Base-by-base conservation (phyloP, 2,888 invertebrate species). In the Nephrocerus scutellatus region DNA sequence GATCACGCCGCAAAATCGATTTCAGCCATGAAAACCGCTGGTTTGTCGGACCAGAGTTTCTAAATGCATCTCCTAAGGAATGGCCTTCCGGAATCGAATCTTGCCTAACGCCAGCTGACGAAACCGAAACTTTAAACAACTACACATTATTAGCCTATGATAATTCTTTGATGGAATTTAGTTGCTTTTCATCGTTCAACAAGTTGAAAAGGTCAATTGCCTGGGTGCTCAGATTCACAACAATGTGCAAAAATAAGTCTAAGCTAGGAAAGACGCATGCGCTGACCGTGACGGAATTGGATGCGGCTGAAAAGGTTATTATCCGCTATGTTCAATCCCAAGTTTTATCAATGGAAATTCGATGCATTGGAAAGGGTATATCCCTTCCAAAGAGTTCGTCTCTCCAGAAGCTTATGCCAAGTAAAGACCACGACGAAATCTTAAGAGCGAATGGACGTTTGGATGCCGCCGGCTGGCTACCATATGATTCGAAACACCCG, bases 401-500 rank as follows among this genome's bases (percentile, higher is more conserved):
- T 2, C 20, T 39, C 13, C 12, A 14, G 5, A 36, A 36, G 3
- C 30, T 33, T 9, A 15, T 12, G 28, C 39, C 39, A 8, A 31
- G 25, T 20, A 3, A 39, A 8, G 43, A 39, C 15, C 33, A 37
- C 2, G 16, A 36, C n/a, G 43, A 12, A 7, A 20, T 40, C 2
- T 13, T 36, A 10, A 33, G 37, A 26, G 40, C 35, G 2, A 33
- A 13, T 18, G 41, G 37, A 20, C 34, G 30, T 2, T 15, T 26
- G 14, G 30, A 42, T 22, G 32, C 23, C 20, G 39, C 41, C 8
- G 33, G 33, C 20, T 42, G 29, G 29, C 34, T 37, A 3, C 23
- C 39, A 9, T 33, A 32, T 6, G 6, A 14, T 3, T 13, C 32
- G n/a, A 20, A 21, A 36, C 21, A 34, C 9, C 34, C 34, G 6